Base-by-base conservation (phyloP, 53 echinoderm and acorn worm genomes). In the Echinarachnius parma region DNA sequence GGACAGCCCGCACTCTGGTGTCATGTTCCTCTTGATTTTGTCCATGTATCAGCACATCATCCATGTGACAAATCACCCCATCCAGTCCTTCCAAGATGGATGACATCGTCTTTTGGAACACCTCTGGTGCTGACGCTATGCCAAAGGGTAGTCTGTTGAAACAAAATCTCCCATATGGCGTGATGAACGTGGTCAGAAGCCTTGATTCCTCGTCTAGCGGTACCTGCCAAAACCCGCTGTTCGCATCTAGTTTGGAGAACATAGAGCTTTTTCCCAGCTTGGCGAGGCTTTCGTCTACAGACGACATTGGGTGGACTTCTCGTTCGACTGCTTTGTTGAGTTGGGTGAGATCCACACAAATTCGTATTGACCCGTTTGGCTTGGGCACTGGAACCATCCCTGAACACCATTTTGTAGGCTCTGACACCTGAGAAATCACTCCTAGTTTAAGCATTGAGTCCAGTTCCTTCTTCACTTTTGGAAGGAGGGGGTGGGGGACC, bases 11-110 rank as follows among this genome's bases (percentile, higher is more conserved):
- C 29, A 82, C 68, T 42, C 57, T 15, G 3, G 15, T 78, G 46
- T 79, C 52, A 54, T 86, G 81, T 30, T 60, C 46, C 31, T 68
- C 21, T 39, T 61, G 57, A 18, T 28, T 61, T 22, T 60, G 19
- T 23, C 87, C 76, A 56, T 78, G 78, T 4, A 82, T 82, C 13
- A 81, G 55, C 20, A 82, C 48, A 36, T 85, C 82, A 78, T 87
- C 87, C 78, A 87, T 82, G 18, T 82, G 72, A 61, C 87, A 87
- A 22, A 81, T 68, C 4, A 86, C 86, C n/a, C 66, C 69, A 32
- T 75, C 60, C 1, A 81, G 37, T 0, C 79, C 85, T 30, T 56
- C 68, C 15, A 81, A 13, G 19, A 77, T 31, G 15, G n/a, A 4
- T 5, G 34, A 47, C 60, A 60, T 61, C 46, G 45, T 52, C 0